Evolutionary conservation across 2,888 invertebrate genomes (phyloP).

Genomic region (Pasiphila rectangulata): DNA sequence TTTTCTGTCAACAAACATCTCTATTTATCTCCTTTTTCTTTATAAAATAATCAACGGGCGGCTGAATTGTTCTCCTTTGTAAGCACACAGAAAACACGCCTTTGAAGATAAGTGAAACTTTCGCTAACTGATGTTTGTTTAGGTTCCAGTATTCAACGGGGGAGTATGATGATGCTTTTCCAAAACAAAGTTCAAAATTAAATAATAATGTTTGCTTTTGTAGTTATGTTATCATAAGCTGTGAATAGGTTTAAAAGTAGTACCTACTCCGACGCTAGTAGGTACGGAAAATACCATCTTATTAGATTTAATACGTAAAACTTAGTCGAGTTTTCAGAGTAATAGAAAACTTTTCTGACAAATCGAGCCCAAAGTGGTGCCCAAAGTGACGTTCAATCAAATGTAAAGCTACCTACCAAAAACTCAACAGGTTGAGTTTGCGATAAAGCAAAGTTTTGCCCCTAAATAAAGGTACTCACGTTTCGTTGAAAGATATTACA

Average conservation of each 20-base stretch:
- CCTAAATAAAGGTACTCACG: constrained; percentile 27
- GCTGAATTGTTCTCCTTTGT: constrained; percentile 31
- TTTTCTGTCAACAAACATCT: too few relatives aligned
- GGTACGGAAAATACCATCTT: too few relatives aligned
- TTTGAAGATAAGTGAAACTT: constrained; percentile 26
- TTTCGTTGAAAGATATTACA: constrained; percentile 22
- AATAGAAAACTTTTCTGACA: constrained; percentile 34
- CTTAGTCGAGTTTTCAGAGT: background rate
- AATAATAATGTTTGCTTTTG: constrained; percentile 28
- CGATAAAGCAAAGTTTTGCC: constrained; percentile 43
- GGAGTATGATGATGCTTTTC: constrained; percentile 10
- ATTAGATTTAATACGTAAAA: too few relatives aligned
- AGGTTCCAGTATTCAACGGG: constrained; percentile 19
- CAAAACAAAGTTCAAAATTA: constrained; percentile 24
- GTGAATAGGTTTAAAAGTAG: background rate
- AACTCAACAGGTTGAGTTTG: constrained; percentile 56
- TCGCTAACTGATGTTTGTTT: constrained; percentile 24
- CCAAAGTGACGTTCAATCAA: constrained; percentile 25
- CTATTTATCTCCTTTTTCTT: too few relatives aligned
- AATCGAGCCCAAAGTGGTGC: constrained; percentile 36
- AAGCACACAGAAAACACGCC: constrained; percentile 28
- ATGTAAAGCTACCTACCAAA: constrained; percentile 27
- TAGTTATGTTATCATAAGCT: background rate
- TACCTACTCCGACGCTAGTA: background rate
- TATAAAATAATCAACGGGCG: constrained; percentile 2